These are phyloP conservation scores for Mastomys natalensis DNA, from an alignment of 2,113 vertebrate genomes.

Conservation along the genomic window DNA sequence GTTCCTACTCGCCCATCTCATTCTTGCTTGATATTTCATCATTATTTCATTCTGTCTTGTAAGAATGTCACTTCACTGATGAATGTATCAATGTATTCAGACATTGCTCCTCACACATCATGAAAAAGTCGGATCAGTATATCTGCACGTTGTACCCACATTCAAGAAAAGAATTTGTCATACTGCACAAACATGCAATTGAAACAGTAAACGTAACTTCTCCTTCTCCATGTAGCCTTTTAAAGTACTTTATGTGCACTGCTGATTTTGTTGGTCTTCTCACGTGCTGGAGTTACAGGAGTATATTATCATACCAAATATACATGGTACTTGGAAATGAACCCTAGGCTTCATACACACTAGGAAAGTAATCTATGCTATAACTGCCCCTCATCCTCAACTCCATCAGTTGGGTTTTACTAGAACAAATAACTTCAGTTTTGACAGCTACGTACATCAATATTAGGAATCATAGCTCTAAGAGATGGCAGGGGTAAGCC, in stretches of 20 bases:
- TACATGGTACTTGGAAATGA: neutral
- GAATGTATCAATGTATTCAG: neutral
- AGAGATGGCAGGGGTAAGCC: neutral
- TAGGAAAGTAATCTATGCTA: neutral
- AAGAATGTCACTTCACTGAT: conserved; percentile 9
- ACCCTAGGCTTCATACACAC: neutral
- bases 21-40: neutral
- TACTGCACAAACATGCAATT: neutral
- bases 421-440: conserved; percentile 40
- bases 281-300: neutral
- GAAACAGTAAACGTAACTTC: neutral
- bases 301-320: neutral
- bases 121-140: neutral
- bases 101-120: neutral
- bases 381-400: neutral
- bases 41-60: conserved; percentile 51
- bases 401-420: neutral
- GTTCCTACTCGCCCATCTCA: neutral
- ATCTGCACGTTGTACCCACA: conserved; percentile 31
- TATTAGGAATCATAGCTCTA: neutral
- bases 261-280: neutral
- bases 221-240: conserved; percentile 4
- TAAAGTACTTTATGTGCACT: neutral
- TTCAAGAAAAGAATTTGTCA: neutral
- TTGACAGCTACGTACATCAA: neutral